Conservation (phyloP, 2,888 invertebrate genomes). For the Gymnosoma rotundatum region DNA sequence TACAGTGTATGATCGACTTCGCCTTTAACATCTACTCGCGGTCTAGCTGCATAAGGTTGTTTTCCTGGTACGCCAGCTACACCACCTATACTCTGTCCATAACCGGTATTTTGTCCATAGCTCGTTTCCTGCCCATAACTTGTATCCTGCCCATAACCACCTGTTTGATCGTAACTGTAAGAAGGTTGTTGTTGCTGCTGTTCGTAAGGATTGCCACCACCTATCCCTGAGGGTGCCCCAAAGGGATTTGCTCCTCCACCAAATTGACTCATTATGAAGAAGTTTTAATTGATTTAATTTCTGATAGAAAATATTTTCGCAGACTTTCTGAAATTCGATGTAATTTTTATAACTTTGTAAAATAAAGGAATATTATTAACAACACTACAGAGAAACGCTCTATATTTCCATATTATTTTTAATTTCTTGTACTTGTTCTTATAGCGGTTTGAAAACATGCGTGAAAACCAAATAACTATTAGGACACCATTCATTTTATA, state of each 20-base stretch:
- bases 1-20: constrained; percentile 92
- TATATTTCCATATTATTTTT: too few relatives aligned
- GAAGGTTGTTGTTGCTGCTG: constrained; percentile 75
- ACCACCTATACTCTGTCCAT: constrained; percentile 64
- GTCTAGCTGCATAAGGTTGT: constrained; percentile 83
- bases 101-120: constrained; percentile 60
- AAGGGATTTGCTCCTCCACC: constrained; percentile 77
- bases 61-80: constrained; percentile 58
- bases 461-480: too few relatives aligned
- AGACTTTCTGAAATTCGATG: constrained; percentile 46
- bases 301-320: constrained; percentile 30
- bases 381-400: too few relatives aligned
- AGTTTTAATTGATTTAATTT: constrained; percentile 14
- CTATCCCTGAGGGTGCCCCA: constrained; percentile 74
- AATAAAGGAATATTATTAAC: background rate
- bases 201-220: constrained; percentile 75
- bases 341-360: background rate
- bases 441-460: too few relatives aligned
- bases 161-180: constrained; percentile 76
- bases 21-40: constrained; percentile 91
- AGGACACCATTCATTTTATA: too few relatives aligned
- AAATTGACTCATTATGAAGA: constrained; percentile 71
- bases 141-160: too few relatives aligned
- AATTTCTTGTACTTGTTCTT: too few relatives aligned
- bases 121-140: constrained; percentile 69